Conservation (phyloP, 92 coral and sea anemone species). For the Siderastrea siderea region DNA sequence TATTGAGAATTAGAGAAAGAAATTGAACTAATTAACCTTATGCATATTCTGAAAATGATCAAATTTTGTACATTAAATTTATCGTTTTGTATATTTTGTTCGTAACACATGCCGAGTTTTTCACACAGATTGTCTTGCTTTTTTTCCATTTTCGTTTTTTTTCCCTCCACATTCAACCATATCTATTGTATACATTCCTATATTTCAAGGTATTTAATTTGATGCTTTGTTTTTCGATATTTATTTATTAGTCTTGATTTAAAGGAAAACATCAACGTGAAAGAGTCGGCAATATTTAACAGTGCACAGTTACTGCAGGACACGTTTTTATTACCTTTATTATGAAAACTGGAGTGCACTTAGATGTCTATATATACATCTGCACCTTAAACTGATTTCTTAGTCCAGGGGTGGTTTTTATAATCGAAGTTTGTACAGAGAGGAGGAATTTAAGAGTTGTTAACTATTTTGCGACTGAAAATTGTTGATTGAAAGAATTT, state of each 20-base stretch:
- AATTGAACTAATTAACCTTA: neutral
- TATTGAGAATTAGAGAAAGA: neutral
- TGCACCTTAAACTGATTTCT: neutral
- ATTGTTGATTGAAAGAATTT: neutral
- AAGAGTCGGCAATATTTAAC: neutral
- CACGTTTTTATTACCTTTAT: neutral
- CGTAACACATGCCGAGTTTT: neutral
- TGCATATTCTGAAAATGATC: neutral
- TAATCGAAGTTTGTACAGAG: neutral
- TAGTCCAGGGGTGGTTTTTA: neutral
- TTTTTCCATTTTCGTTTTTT: neutral
- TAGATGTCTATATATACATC: too few relatives aligned
- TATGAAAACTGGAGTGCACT: too few relatives aligned
- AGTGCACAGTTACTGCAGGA: neutral
- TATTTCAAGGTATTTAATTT: neutral
- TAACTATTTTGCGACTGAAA: constrained; percentile 12
- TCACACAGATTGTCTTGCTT: too few relatives aligned
- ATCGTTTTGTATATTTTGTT: neutral
- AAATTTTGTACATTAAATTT: neutral
- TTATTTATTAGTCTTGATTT: neutral
- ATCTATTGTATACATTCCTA: neutral
- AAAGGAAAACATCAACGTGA: neutral
- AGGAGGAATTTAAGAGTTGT: neutral
- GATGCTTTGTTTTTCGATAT: neutral
- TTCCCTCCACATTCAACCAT: neutral